Base-by-base conservation (phyloP, 2,797 vertebrate genomes). In the Setipinna tenuifilis region DNA sequence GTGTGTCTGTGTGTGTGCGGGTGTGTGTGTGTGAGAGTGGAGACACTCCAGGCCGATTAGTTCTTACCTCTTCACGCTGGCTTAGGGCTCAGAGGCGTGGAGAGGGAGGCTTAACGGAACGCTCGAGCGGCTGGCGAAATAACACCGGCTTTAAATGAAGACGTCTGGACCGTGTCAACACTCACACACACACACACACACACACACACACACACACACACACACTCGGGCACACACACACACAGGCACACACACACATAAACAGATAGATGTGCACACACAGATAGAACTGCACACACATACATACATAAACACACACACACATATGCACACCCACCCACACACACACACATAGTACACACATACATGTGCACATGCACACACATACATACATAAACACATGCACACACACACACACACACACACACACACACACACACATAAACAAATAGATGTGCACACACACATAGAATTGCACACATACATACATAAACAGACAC, bases 121-220 rank as follows among this genome's bases (percentile, higher is more conserved):
- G 80, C 84, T 85, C 84, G n/a, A 94, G 93, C 90, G 91, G 91
- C 90, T 92, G 88, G 93, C 91, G 93, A 92, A 93, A 91, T 92
- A 91, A 92, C 92, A 93, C 91, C 88, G 88, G 91, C 90, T 91
- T 94, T 90, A 91, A 94, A 94, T 93, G 92, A 93, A 93, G 93
- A 93, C 87, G 90, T 93, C 93, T 94, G 93, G 92, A 92, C 91
- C 90, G 86, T 89, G 91, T 94, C 92, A 93, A 90, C 92, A 92
- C 92, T 89, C 87, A 88, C 41, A 89, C 88, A 86, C n/a, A n/a
- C n/a, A n/a, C n/a, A n/a, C n/a, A n/a, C n/a, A n/a, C n/a, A n/a
- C n/a, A n/a, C n/a, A n/a, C n/a, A n/a, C n/a, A n/a, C n/a, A n/a
- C n/a, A n/a, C n/a, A n/a, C n/a, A n/a, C n/a, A n/a, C n/a, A n/a